These are phyloP conservation scores for Parus major DNA, from an alignment of 2,113 vertebrate genomes.

Conservation along the genomic window DNA sequence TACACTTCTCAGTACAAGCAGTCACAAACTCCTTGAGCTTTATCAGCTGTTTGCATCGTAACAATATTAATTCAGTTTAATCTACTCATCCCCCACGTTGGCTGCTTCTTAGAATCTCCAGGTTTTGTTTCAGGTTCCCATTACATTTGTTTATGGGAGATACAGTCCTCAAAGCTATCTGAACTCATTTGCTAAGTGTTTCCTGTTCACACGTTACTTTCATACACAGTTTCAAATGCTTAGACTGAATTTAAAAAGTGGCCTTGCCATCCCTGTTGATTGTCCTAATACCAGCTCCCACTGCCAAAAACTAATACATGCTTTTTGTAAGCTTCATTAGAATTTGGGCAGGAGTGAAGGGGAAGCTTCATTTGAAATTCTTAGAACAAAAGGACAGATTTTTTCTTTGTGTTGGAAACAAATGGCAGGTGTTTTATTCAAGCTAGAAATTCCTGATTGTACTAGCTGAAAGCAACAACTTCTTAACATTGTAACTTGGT, in stretches of 20 bases:
- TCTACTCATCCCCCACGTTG: neutral
- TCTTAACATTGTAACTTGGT: neutral
- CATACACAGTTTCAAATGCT: neutral
- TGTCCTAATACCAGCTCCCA: neutral
- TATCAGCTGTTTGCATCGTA: neutral
- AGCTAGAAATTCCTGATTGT: neutral
- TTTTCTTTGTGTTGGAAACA: neutral
- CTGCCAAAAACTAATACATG: neutral
- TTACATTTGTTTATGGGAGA: neutral
- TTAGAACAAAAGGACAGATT: neutral
- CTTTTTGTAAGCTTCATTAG: neutral
- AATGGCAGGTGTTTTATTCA: neutral
- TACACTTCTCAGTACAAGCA: neutral
- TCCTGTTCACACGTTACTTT: neutral
- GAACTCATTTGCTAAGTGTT: neutral
- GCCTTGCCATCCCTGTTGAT: neutral
- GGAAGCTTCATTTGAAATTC: slow-evolving; percentile 5
- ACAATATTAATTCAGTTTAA: slow-evolving; percentile 32
- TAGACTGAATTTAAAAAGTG: neutral
- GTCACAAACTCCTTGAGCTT: neutral
- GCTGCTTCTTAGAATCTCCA: neutral
- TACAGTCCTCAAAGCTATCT: neutral
- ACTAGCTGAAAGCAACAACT: neutral
- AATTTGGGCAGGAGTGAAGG: neutral
- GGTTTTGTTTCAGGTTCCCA: neutral